Conservation (phyloP, 1,140 invertebrate species). For the Leptonema lineaticorne region DNA sequence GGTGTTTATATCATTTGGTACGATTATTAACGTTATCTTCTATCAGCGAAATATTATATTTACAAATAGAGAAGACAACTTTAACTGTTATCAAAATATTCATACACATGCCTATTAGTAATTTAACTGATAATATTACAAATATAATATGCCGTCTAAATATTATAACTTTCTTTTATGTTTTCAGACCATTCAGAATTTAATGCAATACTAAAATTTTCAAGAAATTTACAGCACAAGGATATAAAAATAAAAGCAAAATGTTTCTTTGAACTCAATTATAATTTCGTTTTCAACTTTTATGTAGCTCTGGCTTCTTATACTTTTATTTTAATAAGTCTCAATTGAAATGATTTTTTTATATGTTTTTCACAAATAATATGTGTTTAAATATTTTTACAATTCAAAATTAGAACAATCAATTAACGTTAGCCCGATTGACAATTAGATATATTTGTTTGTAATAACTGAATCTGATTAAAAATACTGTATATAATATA, state of each 20-base stretch:
- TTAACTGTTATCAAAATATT: neutral
- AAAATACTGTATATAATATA: too few relatives aligned
- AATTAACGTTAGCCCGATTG: too few relatives aligned
- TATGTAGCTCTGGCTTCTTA: neutral
- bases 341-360: neutral
- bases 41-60: too few relatives aligned
- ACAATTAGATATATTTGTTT: neutral
- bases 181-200: neutral
- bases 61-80: too few relatives aligned
- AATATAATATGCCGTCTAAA: neutral
- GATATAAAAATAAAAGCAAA: neutral
- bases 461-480: neutral
- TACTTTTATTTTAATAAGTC: neutral
- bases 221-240: neutral
- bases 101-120: neutral
- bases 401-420: too few relatives aligned
- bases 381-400: too few relatives aligned
- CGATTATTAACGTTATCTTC: too few relatives aligned
- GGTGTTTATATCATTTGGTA: too few relatives aligned
- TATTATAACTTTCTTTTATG: neutral
- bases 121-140: neutral
- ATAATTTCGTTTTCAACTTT: neutral
- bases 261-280: neutral
- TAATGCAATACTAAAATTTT: neutral
- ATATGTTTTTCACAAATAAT: neutral